Base-by-base conservation (phyloP, 1,140 invertebrate species). In the Brachionus manjavacas region DNA sequence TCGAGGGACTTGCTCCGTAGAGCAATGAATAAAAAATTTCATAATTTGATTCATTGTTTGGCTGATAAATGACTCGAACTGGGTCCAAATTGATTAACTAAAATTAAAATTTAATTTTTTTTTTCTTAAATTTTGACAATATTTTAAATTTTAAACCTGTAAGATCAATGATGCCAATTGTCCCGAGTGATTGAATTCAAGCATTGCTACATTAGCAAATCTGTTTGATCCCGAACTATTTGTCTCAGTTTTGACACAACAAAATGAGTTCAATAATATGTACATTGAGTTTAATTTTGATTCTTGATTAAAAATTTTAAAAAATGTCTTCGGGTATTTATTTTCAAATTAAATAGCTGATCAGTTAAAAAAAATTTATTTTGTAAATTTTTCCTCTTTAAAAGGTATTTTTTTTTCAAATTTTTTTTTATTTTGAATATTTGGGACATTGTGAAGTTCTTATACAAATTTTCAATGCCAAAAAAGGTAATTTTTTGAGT, bases 111-210 rank as follows among this genome's bases (percentile, higher is more conserved):
- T 35, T 35, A 35, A 35, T 35, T 35, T 35, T 35, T 35, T 6
- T 35, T 7, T 35, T 6, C 7, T 7, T 14, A 85, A 83, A 28
- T 86, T 87, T 85, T 79, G 85, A 78, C 72, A 83, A 85, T 79
- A 52, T 70, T 85, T 14, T 72, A 31, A 3, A 35, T 41, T 2
- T 74, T 41, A 90, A 86, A 95, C 94, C 90, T 96, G 95, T 52
- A 97, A 90, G 0, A 95, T 95, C 0, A 94, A 94, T 1, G 94
- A 95, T 4, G 93, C 93, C 78, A 97, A 93, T 86, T 93, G 93
- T 20, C 95, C 96, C 28, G 93, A 93, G 86, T 95, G 94, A 90
- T 97, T 96, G 88, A 96, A 96, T 88, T 97, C 95, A 64, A 98
- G 88, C 68, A 94, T 94, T 84, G 95, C 94, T 43, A 97, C 91